Percentiles rank a stretch among this genome's conserved stretches.
Conservation (phyloP, 2,888 invertebrate genomes). For the Rosalia funebris region DNA sequence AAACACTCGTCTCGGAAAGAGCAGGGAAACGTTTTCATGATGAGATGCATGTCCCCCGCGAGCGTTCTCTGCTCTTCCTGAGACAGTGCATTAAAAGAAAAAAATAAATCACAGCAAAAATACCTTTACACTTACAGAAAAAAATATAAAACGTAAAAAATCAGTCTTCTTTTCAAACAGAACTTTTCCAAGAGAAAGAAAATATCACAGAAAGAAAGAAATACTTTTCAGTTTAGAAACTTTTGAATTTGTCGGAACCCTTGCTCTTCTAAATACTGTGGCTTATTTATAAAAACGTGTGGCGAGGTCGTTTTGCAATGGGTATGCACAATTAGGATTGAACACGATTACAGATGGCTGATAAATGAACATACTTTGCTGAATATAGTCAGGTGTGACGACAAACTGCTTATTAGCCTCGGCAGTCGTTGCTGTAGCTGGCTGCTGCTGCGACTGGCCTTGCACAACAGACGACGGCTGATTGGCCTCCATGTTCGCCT, state of each 20-base stretch:
- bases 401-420: constrained; percentile 75
- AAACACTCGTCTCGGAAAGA: constrained; percentile 31
- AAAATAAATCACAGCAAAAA: constrained; percentile 29
- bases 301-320: constrained; percentile 63
- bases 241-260: constrained; percentile 41
- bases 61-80: constrained; percentile 28
- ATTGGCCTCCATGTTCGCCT: constrained; percentile 52
- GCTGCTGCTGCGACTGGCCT: constrained; percentile 31
- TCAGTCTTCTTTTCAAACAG: constrained; percentile 43
- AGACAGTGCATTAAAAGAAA: constrained; percentile 23
- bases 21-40: constrained; percentile 11
- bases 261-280: constrained; percentile 32
- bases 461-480: constrained; percentile 34
- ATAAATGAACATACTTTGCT: constrained; percentile 82
- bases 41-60: neutral
- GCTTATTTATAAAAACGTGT: constrained; percentile 46
- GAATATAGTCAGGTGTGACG: constrained; percentile 91
- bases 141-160: constrained; percentile 34
- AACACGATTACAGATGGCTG: constrained; percentile 64
- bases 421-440: constrained; percentile 40
- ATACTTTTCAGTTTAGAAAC: constrained; percentile 46
- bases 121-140: constrained; percentile 18
- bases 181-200: constrained; percentile 43
- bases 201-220: constrained; percentile 49
- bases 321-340: constrained; percentile 63